A percentile compares a stretch with the other conserved stretches of the same genome.
These are phyloP conservation scores for Chydorus sphaericus DNA, from an alignment of 2,888 invertebrate genomes.

Conservation along the genomic window DNA sequence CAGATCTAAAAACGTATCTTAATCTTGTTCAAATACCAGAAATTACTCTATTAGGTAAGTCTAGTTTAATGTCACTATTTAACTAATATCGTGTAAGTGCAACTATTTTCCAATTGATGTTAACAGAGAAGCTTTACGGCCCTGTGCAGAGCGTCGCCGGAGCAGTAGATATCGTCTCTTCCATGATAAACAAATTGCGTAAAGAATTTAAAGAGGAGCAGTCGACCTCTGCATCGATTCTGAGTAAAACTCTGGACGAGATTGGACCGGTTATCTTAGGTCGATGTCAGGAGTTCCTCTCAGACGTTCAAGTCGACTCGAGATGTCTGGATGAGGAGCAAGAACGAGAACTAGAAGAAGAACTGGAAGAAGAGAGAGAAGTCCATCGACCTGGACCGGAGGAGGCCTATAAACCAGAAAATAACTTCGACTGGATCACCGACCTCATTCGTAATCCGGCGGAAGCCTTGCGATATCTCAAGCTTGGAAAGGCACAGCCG, in stretches of 20 bases:
- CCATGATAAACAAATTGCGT: not conserved
- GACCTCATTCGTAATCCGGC: conserved; percentile 4
- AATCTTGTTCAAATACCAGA: no score
- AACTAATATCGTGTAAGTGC: no score
- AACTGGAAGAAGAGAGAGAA: conserved; percentile 17
- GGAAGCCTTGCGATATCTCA: conserved; percentile 1
- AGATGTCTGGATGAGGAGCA: conserved; percentile 18
- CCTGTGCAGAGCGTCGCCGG: not conserved
- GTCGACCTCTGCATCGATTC: not conserved
- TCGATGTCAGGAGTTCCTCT: conserved; percentile 12
- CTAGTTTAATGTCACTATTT: no score
- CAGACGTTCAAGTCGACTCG: conserved; percentile 3
- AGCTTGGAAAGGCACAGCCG: conserved; percentile 10
- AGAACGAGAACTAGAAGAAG: conserved; percentile 18
- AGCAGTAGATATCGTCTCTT: not conserved
- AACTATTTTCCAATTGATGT: no score
- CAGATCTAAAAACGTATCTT: conserved; percentile 9
- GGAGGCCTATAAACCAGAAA: conserved; percentile 1
- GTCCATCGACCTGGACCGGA: conserved; percentile 13
- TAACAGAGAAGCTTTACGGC: conserved; percentile 3
- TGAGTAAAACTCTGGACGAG: not conserved
- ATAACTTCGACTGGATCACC: not conserved
- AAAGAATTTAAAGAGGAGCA: not conserved
- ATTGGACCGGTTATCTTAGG: conserved; percentile 12
- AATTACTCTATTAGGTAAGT: no score